Evolutionary conservation across 2,113 vertebrate species (phyloP).

Genomic region (Orcinus orca): DNA sequence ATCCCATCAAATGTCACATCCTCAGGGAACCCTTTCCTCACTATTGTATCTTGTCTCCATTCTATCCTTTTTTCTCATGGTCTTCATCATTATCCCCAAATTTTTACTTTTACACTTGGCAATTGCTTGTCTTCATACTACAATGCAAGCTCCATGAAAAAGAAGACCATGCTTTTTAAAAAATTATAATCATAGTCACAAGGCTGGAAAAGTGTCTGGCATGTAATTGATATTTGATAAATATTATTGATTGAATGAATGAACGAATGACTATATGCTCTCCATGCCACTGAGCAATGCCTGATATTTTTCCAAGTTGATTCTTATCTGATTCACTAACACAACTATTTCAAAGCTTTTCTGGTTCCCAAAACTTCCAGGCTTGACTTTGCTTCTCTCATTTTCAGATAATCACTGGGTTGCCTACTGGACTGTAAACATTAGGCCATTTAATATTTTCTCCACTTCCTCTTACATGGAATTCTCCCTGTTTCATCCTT

Average conservation of each 20-base stretch:
- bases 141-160: neutral
- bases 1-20: neutral
- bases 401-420: neutral
- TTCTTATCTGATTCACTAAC: neutral
- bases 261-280: no score
- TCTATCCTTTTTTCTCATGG: neutral
- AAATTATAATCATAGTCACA: neutral
- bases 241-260: neutral
- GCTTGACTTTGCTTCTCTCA: neutral
- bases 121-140: neutral
- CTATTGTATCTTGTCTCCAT: neutral
- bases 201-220: neutral
- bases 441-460: neutral
- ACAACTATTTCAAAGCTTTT: neutral
- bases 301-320: neutral
- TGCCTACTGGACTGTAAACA: neutral
- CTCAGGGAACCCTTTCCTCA: neutral
- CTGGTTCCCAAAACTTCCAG: neutral
- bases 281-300: neutral
- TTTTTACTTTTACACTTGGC: neutral
- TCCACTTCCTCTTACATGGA: neutral
- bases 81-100: neutral
- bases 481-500: neutral
- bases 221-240: neutral
- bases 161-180: rapidly evolving